Percentiles rank a stretch among this genome's conserved stretches.
Evolutionary conservation across 2,113 vertebrate species (phyloP).

Genomic region (Bos taurus): DNA sequence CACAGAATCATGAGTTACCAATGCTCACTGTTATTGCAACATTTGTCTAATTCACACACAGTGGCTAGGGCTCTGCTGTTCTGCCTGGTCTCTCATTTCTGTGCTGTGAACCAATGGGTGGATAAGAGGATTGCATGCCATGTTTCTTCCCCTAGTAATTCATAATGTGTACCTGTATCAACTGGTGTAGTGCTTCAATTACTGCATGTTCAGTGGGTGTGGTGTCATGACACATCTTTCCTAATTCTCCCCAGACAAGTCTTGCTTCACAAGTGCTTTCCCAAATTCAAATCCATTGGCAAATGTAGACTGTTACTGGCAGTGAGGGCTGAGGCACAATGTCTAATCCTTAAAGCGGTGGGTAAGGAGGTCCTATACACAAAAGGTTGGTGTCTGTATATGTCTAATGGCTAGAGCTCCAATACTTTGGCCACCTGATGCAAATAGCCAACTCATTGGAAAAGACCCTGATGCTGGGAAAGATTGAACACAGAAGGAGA

Average conservation of each 20-base stretch:
- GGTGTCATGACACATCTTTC: conserved; percentile 44
- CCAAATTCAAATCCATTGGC: conserved; percentile 40
- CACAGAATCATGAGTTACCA: background rate
- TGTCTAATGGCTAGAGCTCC: background rate
- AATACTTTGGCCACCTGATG: background rate
- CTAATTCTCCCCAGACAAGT: conserved; percentile 43
- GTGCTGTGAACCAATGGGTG: conserved; percentile 22
- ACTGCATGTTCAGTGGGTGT: conserved; percentile 46
- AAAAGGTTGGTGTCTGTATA: background rate
- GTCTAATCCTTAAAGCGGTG: background rate
- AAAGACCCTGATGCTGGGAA: background rate
- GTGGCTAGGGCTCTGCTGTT: background rate
- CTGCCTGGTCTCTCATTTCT: background rate
- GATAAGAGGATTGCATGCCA: background rate
- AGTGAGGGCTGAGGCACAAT: background rate
- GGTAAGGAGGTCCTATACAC: background rate
- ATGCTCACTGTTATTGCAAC: background rate
- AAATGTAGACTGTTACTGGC: background rate
- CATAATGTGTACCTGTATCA: conserved; percentile 47
- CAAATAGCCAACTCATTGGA: background rate
- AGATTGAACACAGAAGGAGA: background rate
- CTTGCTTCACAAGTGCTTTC: conserved; percentile 51
- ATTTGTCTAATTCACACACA: background rate
- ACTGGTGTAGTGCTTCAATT: conserved; percentile 24
- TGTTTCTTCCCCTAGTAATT: conserved; percentile 49